These are phyloP conservation scores for Julus scandinavius DNA, from an alignment of 2,888 invertebrate genomes.

Conservation along the genomic window DNA sequence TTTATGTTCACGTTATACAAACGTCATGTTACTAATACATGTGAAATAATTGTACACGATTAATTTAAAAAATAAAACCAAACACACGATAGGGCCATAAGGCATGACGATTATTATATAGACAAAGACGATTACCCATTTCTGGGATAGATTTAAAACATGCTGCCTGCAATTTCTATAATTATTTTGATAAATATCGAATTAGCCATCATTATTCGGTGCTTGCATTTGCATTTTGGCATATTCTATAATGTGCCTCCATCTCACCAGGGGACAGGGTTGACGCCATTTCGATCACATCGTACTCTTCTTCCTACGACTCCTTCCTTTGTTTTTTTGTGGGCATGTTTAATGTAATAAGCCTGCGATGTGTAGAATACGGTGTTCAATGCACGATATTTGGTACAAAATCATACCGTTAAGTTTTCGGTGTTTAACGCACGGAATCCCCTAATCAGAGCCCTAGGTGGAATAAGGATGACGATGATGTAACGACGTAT, in stretches of 20 bases:
- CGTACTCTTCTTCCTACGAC: neutral
- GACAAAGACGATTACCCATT: no score
- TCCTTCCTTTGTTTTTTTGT: neutral
- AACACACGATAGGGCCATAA: no score
- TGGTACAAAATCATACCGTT: neutral
- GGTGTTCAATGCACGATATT: neutral
- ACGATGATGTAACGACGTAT: neutral
- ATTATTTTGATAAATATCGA: neutral
- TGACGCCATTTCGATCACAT: constrained; percentile 5
- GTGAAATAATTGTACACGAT: no score
- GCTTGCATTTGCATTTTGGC: neutral
- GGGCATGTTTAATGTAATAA: neutral
- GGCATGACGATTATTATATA: no score
- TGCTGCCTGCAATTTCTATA: neutral
- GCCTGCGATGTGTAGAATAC: neutral
- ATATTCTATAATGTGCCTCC: neutral
- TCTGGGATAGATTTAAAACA: no score
- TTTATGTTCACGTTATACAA: no score
- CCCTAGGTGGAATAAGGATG: neutral
- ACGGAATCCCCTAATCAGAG: constrained; percentile 8
- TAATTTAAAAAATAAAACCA: no score
- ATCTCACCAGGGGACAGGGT: constrained; percentile 36
- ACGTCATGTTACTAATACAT: no score
- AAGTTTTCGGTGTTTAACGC: neutral
- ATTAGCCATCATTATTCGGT: neutral